These are phyloP conservation scores for Drosophila kikkawai DNA, from an alignment of 1,140 invertebrate species.

Conservation along the genomic window DNA sequence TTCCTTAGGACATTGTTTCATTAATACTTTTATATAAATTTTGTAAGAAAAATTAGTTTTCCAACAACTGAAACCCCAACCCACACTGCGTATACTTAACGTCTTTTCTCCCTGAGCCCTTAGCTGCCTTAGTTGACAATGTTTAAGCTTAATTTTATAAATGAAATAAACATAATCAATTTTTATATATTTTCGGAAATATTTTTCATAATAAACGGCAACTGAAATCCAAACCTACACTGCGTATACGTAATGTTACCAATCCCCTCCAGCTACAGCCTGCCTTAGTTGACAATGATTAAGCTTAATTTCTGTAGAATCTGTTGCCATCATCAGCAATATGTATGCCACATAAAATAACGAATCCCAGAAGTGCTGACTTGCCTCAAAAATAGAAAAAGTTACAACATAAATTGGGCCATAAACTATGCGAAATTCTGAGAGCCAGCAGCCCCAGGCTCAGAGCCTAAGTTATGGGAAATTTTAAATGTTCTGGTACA, in stretches of 20 bases:
- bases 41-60: too few relatives aligned
- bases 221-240: not conserved
- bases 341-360: conserved; percentile 34
- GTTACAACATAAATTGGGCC: conserved; percentile 28
- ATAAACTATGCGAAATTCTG: conserved; percentile 41
- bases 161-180: not conserved
- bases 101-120: too few relatives aligned
- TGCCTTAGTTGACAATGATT: conserved; percentile 16
- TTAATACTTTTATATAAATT: too few relatives aligned
- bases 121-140: too few relatives aligned
- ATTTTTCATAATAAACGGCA: not conserved
- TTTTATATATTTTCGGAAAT: not conserved
- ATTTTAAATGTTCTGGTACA: conserved; percentile 50
- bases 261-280: not conserved
- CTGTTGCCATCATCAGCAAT: conserved; percentile 42
- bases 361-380: conserved; percentile 28
- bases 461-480: conserved; percentile 33
- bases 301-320: conserved; percentile 30
- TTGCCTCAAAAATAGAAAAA: conserved; percentile 37
- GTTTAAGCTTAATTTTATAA: too few relatives aligned
- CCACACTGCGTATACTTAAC: too few relatives aligned
- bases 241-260: conserved; percentile 6
- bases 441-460: not conserved
- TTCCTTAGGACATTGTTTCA: too few relatives aligned
- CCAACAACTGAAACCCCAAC: too few relatives aligned